phyloP scores from a whole-genome alignment of 2,797 vertebrate species.

The Atherinosoma microstoma region DNA sequence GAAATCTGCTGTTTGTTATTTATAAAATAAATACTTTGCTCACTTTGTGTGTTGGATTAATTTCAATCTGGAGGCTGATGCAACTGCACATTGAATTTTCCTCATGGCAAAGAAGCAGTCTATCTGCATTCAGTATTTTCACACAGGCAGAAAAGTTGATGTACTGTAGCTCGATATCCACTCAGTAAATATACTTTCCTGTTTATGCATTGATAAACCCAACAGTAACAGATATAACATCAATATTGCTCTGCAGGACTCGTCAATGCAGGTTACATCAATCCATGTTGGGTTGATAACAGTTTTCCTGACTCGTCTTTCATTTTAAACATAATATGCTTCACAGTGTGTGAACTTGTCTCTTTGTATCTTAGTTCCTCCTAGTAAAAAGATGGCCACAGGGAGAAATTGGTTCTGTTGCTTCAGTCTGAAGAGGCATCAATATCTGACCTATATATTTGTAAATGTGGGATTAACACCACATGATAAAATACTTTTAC shows the following conservation, averaged over 20 bases:
- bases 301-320: too few relatives aligned
- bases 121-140: background rate
- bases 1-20: slow-evolving; percentile 28
- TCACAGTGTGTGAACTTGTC: too few relatives aligned
- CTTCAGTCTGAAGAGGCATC: too few relatives aligned
- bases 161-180: background rate
- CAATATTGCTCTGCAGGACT: background rate
- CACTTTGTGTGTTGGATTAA: background rate
- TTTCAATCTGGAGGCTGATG: background rate
- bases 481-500: background rate
- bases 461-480: background rate
- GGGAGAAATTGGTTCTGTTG: too few relatives aligned
- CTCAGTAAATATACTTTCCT: background rate
- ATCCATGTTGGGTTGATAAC: background rate
- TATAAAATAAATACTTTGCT: slow-evolving; percentile 20
- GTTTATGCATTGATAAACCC: background rate
- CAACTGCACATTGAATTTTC: background rate
- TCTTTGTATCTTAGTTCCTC: too few relatives aligned
- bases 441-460: background rate
- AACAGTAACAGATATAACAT: background rate
- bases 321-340: too few relatives aligned
- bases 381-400: too few relatives aligned
- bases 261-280: background rate
- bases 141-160: background rate
- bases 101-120: too few relatives aligned